These are phyloP conservation scores for Celastrina argiolus DNA, from an alignment of 2,888 invertebrate species.

Conservation along the genomic window DNA sequence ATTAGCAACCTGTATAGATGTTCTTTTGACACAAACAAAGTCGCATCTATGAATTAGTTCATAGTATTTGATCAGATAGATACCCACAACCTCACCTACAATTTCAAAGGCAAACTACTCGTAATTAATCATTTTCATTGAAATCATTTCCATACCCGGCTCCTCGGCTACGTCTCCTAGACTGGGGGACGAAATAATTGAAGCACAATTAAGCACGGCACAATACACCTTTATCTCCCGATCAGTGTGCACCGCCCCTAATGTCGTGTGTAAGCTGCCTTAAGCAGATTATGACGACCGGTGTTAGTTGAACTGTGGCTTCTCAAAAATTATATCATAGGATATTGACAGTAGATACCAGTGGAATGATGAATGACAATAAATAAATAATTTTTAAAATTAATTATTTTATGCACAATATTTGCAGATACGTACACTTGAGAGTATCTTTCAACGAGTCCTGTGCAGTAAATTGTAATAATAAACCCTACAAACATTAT, in stretches of 20 bases:
- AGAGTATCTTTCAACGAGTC: too few species aligned
- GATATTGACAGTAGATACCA: too few species aligned
- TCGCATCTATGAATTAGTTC: too few species aligned
- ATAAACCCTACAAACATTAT: too few species aligned
- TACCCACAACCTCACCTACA: not conserved
- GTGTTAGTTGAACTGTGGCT: constrained; percentile 26
- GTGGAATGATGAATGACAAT: too few species aligned
- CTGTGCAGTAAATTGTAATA: too few species aligned
- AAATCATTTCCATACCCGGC: constrained; percentile 20
- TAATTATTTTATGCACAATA: too few species aligned
- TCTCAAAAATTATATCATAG: too few species aligned
- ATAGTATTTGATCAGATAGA: not conserved
- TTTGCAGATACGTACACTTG: too few species aligned
- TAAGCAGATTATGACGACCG: constrained; percentile 34
- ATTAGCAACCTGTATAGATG: too few species aligned
- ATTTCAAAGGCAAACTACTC: not conserved
- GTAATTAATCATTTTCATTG: constrained; percentile 13
- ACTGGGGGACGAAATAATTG: constrained; percentile 23
- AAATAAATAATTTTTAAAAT: too few species aligned
- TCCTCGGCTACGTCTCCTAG: not conserved
- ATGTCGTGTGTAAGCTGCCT: constrained; percentile 34
- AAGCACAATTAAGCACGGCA: constrained; percentile 33
- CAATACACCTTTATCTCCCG: constrained; percentile 32
- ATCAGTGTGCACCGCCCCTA: constrained; percentile 31
- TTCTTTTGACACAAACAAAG: too few species aligned